phyloP scores from a whole-genome alignment of 2,797 vertebrate genomes.

The Dicrostonyx torquatus region DNA sequence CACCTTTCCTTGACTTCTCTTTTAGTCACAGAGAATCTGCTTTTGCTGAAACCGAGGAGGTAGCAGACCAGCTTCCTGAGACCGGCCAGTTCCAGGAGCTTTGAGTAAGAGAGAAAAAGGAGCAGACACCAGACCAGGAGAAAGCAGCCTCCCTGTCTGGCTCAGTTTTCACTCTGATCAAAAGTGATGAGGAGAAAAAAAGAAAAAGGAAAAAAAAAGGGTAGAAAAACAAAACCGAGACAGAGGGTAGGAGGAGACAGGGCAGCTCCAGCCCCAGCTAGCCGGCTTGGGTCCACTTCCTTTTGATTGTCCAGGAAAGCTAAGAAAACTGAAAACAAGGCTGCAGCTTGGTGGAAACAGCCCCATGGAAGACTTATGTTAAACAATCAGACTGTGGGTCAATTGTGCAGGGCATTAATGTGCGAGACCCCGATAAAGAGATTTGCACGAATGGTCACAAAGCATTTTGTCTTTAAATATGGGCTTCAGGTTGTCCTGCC shows the following conservation, averaged over 20 bases:
- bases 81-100: slow-evolving; percentile 65
- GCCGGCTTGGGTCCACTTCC: slow-evolving; percentile 80
- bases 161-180: slow-evolving; percentile 68
- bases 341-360: slow-evolving; percentile 61
- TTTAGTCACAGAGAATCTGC: background rate
- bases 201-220: background rate
- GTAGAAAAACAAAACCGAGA: slow-evolving; percentile 78
- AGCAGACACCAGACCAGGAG: slow-evolving; percentile 67
- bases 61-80: slow-evolving; percentile 50
- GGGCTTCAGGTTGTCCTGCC: slow-evolving; percentile 79
- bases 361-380: slow-evolving; percentile 62
- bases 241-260: slow-evolving; percentile 82
- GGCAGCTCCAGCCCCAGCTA: slow-evolving; percentile 76
- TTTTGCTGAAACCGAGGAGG: slow-evolving; percentile 43
- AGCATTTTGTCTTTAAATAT: slow-evolving; percentile 81
- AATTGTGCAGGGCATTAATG: slow-evolving; percentile 76
- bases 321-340: slow-evolving; percentile 78
- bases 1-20: background rate
- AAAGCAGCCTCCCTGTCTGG: slow-evolving; percentile 71
- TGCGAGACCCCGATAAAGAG: slow-evolving; percentile 77
- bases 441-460: slow-evolving; percentile 76
- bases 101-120: slow-evolving; percentile 69
- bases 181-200: slow-evolving; percentile 70
- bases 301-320: slow-evolving; percentile 81
- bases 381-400: slow-evolving; percentile 66